A percentile compares a stretch with the other conserved stretches of the same genome.
These are phyloP conservation scores for Plebejus melissa DNA, from an alignment of 2,888 invertebrate genomes.

Conservation along the genomic window DNA sequence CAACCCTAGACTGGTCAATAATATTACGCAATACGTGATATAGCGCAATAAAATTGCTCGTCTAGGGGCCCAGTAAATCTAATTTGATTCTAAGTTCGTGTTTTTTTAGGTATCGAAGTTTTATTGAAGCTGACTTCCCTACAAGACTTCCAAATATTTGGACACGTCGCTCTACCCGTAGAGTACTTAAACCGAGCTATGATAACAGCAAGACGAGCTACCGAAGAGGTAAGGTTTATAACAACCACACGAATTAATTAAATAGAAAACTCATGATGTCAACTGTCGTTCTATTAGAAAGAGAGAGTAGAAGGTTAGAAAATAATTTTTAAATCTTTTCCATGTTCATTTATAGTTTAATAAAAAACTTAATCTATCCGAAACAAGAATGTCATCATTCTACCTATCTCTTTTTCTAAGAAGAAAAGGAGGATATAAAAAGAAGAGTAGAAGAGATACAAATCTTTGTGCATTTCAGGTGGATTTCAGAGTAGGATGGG, in stretches of 20 bases:
- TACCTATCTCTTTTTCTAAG: not conserved
- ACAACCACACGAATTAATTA: not conserved
- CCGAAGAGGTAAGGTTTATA: conserved; percentile 76
- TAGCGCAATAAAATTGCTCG: too few relatives aligned
- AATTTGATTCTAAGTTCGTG: conserved; percentile 13
- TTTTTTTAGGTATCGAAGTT: conserved; percentile 80
- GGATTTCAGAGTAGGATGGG: conserved; percentile 88
- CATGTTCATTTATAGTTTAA: too few relatives aligned
- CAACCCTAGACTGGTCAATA: too few relatives aligned
- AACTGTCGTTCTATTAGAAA: too few relatives aligned
- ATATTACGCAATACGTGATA: too few relatives aligned
- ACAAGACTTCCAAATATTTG: conserved; percentile 85
- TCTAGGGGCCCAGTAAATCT: too few relatives aligned
- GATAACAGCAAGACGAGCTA: conserved; percentile 83
- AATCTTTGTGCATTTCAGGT: conserved; percentile 59
- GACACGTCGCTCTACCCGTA: conserved; percentile 86
- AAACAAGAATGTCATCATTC: not conserved
- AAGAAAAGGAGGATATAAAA: not conserved
- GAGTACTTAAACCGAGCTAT: conserved; percentile 83
- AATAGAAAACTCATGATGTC: too few relatives aligned
- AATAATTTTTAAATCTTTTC: too few relatives aligned
- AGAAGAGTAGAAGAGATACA: not conserved
- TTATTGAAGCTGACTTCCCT: conserved; percentile 80
- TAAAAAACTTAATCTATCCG: not conserved
- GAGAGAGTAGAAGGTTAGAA: too few relatives aligned